Evolutionary conservation across 2,888 invertebrate species (phyloP).

Genomic region (Pteria penguin): DNA sequence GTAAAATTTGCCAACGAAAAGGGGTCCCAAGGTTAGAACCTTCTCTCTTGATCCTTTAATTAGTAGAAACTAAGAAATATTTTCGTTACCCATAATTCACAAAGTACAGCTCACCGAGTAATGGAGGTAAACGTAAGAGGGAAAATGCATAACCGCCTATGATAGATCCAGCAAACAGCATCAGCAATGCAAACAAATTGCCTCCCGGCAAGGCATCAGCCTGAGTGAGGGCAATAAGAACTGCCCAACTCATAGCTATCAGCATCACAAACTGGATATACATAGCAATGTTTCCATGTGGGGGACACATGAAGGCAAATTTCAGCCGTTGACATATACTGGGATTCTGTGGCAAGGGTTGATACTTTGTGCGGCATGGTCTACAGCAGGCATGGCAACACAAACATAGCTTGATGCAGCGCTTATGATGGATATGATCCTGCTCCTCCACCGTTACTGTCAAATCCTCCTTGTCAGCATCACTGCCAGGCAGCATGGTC

Average conservation of each 20-base stretch:
- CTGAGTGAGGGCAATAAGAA: conserved; percentile 66
- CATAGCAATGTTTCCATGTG: conserved; percentile 81
- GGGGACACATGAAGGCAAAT: conserved; percentile 74
- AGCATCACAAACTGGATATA: conserved; percentile 62
- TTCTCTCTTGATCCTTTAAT: no score
- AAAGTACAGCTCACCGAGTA: conserved; percentile 72
- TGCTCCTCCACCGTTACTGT: neutral
- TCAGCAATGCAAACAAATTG: conserved; percentile 72
- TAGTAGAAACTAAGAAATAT: no score
- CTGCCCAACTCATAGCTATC: conserved; percentile 61
- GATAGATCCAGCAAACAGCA: conserved; percentile 71
- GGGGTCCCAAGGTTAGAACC: no score
- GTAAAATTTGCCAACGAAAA: no score
- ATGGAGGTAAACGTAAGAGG: conserved; percentile 70
- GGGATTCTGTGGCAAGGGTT: conserved; percentile 66
- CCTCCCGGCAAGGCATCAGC: conserved; percentile 73
- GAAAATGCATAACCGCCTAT: conserved; percentile 70
- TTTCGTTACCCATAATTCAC: no score
- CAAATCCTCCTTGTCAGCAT: conserved; percentile 11
- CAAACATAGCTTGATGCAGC: conserved; percentile 49
- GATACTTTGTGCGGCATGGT: conserved; percentile 64
- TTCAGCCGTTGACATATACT: conserved; percentile 53
- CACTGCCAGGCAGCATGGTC: neutral
- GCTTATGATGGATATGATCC: neutral
- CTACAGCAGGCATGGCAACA: conserved; percentile 51